phyloP scores from a whole-genome alignment of 1,140 invertebrate genomes.

The Hyphantria cunea region DNA sequence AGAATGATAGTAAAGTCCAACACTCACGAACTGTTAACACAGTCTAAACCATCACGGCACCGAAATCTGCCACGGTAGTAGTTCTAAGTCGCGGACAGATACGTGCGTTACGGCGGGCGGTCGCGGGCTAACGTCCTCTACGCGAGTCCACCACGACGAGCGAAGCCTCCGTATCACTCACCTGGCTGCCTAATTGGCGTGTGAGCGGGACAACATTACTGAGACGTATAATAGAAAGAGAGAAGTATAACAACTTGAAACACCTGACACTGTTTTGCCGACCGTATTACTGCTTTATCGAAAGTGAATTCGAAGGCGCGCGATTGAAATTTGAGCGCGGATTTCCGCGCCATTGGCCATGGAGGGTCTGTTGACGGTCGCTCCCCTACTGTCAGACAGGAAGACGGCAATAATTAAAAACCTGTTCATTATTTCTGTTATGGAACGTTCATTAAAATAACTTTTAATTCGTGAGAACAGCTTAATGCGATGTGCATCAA shows the following conservation, averaged over 20 bases:
- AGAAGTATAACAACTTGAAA: slow-evolving; percentile 51
- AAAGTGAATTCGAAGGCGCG: slow-evolving; percentile 27
- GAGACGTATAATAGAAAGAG: slow-evolving; percentile 61
- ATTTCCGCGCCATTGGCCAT: slow-evolving; percentile 62
- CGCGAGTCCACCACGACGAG: slow-evolving; percentile 29
- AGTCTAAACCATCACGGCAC: slow-evolving; percentile 65
- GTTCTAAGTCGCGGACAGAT: slow-evolving; percentile 36
- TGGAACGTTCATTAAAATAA: slow-evolving; percentile 18
- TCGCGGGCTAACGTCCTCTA: slow-evolving; percentile 71
- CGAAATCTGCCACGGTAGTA: slow-evolving; percentile 59
- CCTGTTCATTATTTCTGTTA: slow-evolving; percentile 19
- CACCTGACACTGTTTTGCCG: slow-evolving; percentile 62
- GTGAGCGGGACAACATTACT: slow-evolving; percentile 56
- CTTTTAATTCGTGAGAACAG: slow-evolving; percentile 11
- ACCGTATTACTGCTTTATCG: slow-evolving; percentile 44
- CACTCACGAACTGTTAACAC: slow-evolving; percentile 57
- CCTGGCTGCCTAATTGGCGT: slow-evolving; percentile 56
- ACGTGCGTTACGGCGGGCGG: slow-evolving; percentile 50
- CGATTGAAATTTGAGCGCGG: slow-evolving; percentile 63
- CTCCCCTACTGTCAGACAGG: slow-evolving; percentile 41
- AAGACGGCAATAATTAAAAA: slow-evolving; percentile 47
- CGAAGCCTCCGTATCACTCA: slow-evolving; percentile 49
- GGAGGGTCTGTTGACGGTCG: slow-evolving; percentile 35
- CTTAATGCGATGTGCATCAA: neutral
- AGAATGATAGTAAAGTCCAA: slow-evolving; percentile 28